Conservation (phyloP, 92 coral and sea anemone genomes). For the Epizoanthus rinbou region DNA sequence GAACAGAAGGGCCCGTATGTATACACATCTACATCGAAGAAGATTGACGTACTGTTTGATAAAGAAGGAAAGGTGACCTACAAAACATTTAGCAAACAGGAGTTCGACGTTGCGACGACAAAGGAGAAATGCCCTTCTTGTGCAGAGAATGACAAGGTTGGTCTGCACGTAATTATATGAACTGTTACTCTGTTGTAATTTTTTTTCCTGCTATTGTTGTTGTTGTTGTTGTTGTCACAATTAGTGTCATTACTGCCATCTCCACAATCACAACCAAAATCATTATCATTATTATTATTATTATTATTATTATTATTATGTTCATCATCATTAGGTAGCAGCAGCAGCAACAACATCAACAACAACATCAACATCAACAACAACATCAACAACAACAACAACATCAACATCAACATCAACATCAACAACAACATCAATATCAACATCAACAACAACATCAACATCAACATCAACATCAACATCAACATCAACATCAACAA, state of each 20-base stretch:
- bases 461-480: too few relatives aligned
- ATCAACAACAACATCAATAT: too few relatives aligned
- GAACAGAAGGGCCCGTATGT: constrained; percentile 88
- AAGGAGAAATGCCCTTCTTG: constrained; percentile 67
- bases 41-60: constrained; percentile 70
- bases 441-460: too few relatives aligned
- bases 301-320: not conserved
- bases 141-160: constrained; percentile 36
- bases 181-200: not conserved
- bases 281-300: not conserved
- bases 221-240: not conserved
- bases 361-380: too few relatives aligned
- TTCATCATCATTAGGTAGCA: not conserved
- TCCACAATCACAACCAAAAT: not conserved
- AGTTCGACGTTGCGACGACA: constrained; percentile 60
- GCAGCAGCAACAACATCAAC: not conserved
- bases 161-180: not conserved
- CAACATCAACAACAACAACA: too few relatives aligned
- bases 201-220: not conserved
- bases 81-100: constrained; percentile 58
- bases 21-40: constrained; percentile 60
- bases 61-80: constrained; percentile 54
- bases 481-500: not conserved
- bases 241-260: not conserved
- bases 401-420: too few relatives aligned